Base-by-base conservation (phyloP, 2,888 invertebrate species). In the Cheilosia soror region DNA sequence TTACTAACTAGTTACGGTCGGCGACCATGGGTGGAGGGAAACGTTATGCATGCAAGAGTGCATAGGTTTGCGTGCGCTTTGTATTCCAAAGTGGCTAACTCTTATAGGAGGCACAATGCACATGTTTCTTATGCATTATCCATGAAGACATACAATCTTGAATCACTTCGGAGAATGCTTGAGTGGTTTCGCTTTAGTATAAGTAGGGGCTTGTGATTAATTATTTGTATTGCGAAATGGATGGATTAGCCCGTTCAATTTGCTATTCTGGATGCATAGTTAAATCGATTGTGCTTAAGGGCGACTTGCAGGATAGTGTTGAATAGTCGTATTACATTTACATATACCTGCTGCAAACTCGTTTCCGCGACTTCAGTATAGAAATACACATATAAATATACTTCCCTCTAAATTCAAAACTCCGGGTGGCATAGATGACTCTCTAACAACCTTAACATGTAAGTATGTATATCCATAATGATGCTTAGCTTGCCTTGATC, bases 61-160 rank as follows among this genome's bases (percentile, higher is more conserved):
- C 44, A 71, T 65, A 40, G 33, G 49, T 60, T 73, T 76, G 71
- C 81, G 75, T 80, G 84, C 47, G 51, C 58, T 69, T 84, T 65
- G 63, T 42, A 68, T 55, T 62, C 62, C 27, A 13, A 68, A 69
- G 79, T 77, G 77, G 77, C 60, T 53, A 66, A 51, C 25, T 51
- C 25, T 65, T 71, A 65, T 77, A 58, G 7, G 47, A 58, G 71
- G 77, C 82, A 82, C 77, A 82, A 58, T 65, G 77, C 82, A 82
- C 77, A 82, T 82, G 82, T 82, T 82, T 78, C 66, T 13, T 51
- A 78, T 83, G 72, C 72, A 78, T 78, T 71, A 63, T 60, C 53
- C 71, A 77, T 82, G 71, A 77, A 60, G 63, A 53, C 40, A 49
- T 51, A 49, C 42, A 71, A 58, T 76, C 37, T 58, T 15, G 49